These are phyloP conservation scores for Melanotus villosus DNA, from an alignment of 2,888 invertebrate species.

Conservation along the genomic window DNA sequence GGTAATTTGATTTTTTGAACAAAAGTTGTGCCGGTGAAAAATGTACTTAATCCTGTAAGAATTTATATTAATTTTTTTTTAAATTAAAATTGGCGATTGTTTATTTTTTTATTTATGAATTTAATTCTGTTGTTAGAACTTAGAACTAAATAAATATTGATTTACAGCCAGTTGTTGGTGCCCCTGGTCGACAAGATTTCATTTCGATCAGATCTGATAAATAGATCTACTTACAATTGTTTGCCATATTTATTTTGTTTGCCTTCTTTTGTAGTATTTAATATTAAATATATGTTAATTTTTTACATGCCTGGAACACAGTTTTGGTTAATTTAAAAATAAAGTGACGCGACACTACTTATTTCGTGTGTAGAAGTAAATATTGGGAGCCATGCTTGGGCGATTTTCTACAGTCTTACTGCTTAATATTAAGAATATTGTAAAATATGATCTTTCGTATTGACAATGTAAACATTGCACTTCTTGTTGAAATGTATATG, in stretches of 20 bases:
- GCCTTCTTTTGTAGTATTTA: constrained; percentile 37
- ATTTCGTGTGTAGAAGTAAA: constrained; percentile 31
- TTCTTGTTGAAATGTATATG: background rate
- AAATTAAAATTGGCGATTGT: background rate
- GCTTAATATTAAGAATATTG: constrained; percentile 52
- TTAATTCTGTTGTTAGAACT: constrained; percentile 3
- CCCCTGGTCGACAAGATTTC: constrained; percentile 34
- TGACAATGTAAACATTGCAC: constrained; percentile 17
- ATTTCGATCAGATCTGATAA: constrained; percentile 27
- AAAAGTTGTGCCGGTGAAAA: too few species aligned
- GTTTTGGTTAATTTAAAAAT: constrained; percentile 31
- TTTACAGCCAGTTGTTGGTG: constrained; percentile 33
- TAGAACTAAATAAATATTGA: background rate
- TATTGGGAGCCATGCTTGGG: constrained; percentile 47
- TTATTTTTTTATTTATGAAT: background rate
- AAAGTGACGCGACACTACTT: constrained; percentile 19
- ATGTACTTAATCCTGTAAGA: constrained; percentile 10
- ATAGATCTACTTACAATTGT: constrained; percentile 28
- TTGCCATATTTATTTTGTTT: constrained; percentile 49
- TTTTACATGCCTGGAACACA: constrained; percentile 41
- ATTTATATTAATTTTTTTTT: background rate
- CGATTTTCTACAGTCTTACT: constrained; percentile 49
- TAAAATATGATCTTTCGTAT: constrained; percentile 48
- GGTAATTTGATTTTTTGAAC: too few species aligned
- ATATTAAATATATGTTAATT: constrained; percentile 33